Conservation (phyloP, 2,797 vertebrate genomes). For the Epinephelus coioides region DNA sequence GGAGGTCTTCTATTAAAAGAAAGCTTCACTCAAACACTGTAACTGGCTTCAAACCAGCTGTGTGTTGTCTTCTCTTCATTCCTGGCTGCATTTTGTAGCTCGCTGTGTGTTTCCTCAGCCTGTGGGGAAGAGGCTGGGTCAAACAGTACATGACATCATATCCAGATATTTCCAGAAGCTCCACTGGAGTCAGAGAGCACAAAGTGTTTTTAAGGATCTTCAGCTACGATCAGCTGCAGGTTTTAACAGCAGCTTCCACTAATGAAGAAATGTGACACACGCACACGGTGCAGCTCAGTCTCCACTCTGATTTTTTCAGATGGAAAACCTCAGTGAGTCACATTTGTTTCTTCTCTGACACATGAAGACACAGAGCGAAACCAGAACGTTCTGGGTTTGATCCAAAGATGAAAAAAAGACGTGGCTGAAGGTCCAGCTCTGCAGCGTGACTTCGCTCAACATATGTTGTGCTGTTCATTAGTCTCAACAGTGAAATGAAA, state of each 20-base stretch:
- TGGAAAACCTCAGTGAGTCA: neutral
- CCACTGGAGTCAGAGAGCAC: neutral
- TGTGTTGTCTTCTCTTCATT: slow-evolving; percentile 44
- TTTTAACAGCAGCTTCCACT: neutral
- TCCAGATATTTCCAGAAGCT: slow-evolving; percentile 13
- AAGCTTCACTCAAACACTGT: slow-evolving; percentile 52
- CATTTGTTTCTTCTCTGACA: neutral
- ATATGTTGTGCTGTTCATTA: too few relatives aligned
- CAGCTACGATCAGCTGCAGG: neutral
- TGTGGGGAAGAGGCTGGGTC: neutral
- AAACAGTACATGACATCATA: slow-evolving; percentile 19
- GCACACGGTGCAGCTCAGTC: neutral
- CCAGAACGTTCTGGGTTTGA: neutral
- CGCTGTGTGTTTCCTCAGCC: slow-evolving; percentile 11
- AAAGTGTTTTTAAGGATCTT: neutral
- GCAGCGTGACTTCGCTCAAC: too few relatives aligned
- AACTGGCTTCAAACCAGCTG: slow-evolving; percentile 67
- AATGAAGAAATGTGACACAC: neutral
- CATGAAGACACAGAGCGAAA: neutral
- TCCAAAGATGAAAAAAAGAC: too few relatives aligned
- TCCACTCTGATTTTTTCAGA: neutral
- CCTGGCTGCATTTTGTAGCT: slow-evolving; percentile 33
- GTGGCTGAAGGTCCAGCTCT: too few relatives aligned
- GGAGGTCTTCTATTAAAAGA: slow-evolving; percentile 56
- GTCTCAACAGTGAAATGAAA: too few relatives aligned